These are phyloP conservation scores for Drosophila pseudotakahashii DNA, from an alignment of 2,888 invertebrate genomes.

Conservation along the genomic window DNA sequence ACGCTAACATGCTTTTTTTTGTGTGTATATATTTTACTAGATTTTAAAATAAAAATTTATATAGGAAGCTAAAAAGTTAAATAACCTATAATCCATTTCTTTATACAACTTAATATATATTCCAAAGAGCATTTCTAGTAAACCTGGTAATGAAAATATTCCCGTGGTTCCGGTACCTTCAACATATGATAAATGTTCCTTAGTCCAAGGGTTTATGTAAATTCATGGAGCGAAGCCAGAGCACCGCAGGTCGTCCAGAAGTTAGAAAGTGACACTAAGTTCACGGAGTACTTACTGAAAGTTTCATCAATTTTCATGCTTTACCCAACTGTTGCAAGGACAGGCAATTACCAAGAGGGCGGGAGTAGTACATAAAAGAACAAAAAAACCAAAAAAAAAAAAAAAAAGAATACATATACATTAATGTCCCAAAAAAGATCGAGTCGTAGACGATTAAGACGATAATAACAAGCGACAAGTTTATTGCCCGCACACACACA, in stretches of 20 bases:
- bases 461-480: conserved; percentile 82
- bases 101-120: background rate
- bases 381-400: conserved; percentile 4
- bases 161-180: background rate
- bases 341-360: conserved; percentile 63
- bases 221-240: conserved; percentile 43
- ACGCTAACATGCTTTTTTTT: no score
- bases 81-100: background rate
- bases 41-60: no score
- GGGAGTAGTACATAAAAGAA: conserved; percentile 57
- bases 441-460: conserved; percentile 74
- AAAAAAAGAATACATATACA: conserved; percentile 41
- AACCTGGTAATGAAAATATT: conserved; percentile 21
- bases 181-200: conserved; percentile 67
- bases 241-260: conserved; percentile 50
- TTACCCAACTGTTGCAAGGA: conserved; percentile 70
- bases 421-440: conserved; percentile 55
- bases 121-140: background rate
- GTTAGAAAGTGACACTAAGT: conserved; percentile 4
- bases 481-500: conserved; percentile 73
- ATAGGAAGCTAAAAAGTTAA: no score
- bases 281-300: conserved; percentile 48
- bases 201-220: conserved; percentile 47
- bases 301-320: conserved; percentile 56
- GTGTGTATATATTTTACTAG: no score